Base-by-base conservation (phyloP, 2,113 vertebrate genomes). In the Calcarius ornatus region DNA sequence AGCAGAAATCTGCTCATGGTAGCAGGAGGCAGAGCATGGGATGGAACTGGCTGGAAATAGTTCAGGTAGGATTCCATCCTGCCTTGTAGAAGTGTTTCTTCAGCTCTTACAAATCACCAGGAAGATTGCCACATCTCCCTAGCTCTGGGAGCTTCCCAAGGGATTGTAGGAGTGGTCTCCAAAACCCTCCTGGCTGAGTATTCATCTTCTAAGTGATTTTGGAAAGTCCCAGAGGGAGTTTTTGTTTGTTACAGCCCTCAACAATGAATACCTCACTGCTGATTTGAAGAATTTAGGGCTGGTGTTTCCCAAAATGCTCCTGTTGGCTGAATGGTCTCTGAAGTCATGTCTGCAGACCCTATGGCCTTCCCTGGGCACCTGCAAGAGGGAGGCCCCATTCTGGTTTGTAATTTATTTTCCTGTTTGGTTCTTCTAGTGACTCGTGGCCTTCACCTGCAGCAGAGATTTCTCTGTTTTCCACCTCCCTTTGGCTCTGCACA, bases 1-100 rank as follows among this genome's bases (percentile, higher is more conserved):
- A 66, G 43, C 47, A 68, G 30, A 33, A 14, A 27, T 35, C 51
- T 88, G 65, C 1, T 5, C 0, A 0, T 4, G 13, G 45, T 53
- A 53, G 21, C 18, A 45, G 51, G 19, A 64, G 30, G n/a, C 37
- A 73, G 76, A 72, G 28, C 6, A 3, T 60, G 31, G 53, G 61
- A n/a, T 50, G 0, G 0, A 30, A 48, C 5, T 66, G 51, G 10
- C 70, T 85, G 63, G 50, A 69, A 75, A 47, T 38, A 47, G 72
- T 93, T 82, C 22, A 31, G 1, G 0, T 18, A 30, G 42, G 35
- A 78, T 76, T 82, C 51, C 53, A 51, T 72, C n/a, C 65, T 94
- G 80, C 56, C n/a, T 57, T 47, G n/a, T 27, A 25, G 33, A 54
- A 71, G 47, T 22, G 12, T 78, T 92, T 77, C 40, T 42, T 65